Base-by-base conservation (phyloP, 2,113 vertebrate genomes). In the Campylorhamphus procurvoides region DNA sequence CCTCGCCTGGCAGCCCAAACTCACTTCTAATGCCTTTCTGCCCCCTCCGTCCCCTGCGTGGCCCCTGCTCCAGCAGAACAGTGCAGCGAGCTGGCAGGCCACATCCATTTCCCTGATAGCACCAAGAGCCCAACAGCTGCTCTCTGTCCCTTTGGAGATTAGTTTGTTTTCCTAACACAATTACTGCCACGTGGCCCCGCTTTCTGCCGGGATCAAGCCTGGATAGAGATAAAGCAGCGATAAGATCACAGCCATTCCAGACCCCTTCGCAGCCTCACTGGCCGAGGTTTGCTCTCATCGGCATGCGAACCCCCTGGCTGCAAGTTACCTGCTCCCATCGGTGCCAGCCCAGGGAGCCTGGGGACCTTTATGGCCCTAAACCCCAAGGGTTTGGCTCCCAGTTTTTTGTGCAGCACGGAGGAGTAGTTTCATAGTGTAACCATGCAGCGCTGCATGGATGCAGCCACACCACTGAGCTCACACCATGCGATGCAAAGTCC, bases 111-210 rank as follows among this genome's bases (percentile, higher is more conserved):
- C 93, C 40, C 79, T 3, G 60, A 89, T 74, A 94, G 84, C 63
- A 3, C 88, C 13, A 84, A 78, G 84, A 89, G 93, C 92, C 89
- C 80, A 37, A 84, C 96, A 97, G 95, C 94, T 94, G 96, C 90
- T 91, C 92, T 88, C 72, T 90, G 90, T 97, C 96, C 95, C 96
- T 91, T 69, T 3, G 12, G 95, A 97, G 96, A 95, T 95, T 93
- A 91, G 94, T 97, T 97, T 97, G 96, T 97, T 97, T 97, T 97
- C 84, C 93, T 97, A 96, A 93, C 89, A 76, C 96, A 96, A 94
- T 97, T 96, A 94, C 92, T 71, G 96, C 97, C 97, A 96, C 90
- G 94, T 97, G 96, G 95, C 94, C 81, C 83, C 27, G 68, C 87
- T 91, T 87, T 94, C 53, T 89, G 89, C 69, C 3, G 31, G 93